Conservation (phyloP, 1,140 invertebrate species). For the Trichomalopsis sarcophagae region DNA sequence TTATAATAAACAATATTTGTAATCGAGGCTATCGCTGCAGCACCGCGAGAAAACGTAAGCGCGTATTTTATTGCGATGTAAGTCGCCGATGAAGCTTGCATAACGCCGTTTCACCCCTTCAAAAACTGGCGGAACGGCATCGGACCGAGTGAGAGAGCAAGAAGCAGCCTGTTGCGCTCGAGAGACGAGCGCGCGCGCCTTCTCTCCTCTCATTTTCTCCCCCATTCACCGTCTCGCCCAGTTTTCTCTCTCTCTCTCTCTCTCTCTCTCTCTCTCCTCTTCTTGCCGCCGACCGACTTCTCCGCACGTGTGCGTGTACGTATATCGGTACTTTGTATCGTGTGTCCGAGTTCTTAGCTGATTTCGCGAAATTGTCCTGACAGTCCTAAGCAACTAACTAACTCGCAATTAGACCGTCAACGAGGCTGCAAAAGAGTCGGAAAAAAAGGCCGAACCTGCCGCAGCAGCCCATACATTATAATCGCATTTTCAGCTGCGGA, state of each 20-base stretch:
- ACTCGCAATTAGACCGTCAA: constrained; percentile 13
- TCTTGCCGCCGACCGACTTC: background rate
- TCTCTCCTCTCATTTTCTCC: constrained; percentile 27
- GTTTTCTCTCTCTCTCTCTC: constrained; percentile 11
- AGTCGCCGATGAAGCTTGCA: background rate
- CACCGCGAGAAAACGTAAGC: too few species aligned
- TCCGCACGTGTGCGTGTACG: background rate
- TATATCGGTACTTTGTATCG: too few species aligned
- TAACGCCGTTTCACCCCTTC: background rate
- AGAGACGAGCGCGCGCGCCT: constrained; percentile 5
- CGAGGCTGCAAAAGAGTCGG: background rate
- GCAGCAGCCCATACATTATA: constrained; percentile 33
- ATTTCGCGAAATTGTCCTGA: background rate
- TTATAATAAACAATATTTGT: constrained; percentile 8
- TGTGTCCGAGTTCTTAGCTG: too few species aligned
- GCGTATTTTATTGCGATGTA: background rate
- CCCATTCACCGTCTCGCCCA: background rate
- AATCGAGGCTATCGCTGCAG: constrained; percentile 1
- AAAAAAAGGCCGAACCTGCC: background rate
- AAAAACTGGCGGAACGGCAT: background rate
- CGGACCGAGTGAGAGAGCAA: background rate
- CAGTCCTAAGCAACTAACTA: background rate
- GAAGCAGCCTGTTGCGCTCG: constrained; percentile 28
- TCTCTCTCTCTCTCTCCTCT: background rate
- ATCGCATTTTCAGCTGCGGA: constrained; percentile 29